phyloP scores from a whole-genome alignment of 1,140 invertebrate species.

The Leptoteleia sp. region DNA sequence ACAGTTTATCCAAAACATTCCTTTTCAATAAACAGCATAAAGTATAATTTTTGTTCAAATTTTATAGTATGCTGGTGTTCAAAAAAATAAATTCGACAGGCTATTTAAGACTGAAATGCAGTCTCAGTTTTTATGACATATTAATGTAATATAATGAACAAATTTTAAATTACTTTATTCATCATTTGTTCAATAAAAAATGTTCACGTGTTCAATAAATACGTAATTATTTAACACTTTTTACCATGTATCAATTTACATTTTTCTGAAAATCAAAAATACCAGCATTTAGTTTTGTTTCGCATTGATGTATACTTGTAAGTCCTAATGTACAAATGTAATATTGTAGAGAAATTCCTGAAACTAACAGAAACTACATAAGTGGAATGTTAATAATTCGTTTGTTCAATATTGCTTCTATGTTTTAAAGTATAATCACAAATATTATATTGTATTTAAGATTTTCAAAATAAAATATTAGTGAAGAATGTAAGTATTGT shows the following conservation, averaged over 20 bases:
- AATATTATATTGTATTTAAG: conserved; percentile 58
- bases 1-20: conserved; percentile 58
- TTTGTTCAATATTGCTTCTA: conserved; percentile 55
- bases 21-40: conserved; percentile 24
- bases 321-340: conserved; percentile 55
- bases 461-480: conserved; percentile 49
- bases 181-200: conserved; percentile 1
- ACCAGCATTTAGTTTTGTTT: conserved; percentile 43
- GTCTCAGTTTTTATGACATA: conserved; percentile 33
- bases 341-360: conserved; percentile 31
- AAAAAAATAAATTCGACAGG: conserved; percentile 10
- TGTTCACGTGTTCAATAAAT: conserved; percentile 8
- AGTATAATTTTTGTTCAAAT: conserved; percentile 20
- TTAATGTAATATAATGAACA: conserved; percentile 3
- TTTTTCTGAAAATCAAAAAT: conserved; percentile 41
- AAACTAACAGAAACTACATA: conserved; percentile 35
- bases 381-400: conserved; percentile 47
- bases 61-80: conserved; percentile 36
- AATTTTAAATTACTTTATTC: conserved; percentile 5
- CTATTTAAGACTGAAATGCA: conserved; percentile 13
- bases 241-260: conserved; percentile 1
- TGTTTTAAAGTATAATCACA: conserved; percentile 55
- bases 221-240: background rate
- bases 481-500: conserved; percentile 61
- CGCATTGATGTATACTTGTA: conserved; percentile 3